phyloP scores from a whole-genome alignment of 2,888 invertebrate species.

The Sminthurides aquaticus region DNA sequence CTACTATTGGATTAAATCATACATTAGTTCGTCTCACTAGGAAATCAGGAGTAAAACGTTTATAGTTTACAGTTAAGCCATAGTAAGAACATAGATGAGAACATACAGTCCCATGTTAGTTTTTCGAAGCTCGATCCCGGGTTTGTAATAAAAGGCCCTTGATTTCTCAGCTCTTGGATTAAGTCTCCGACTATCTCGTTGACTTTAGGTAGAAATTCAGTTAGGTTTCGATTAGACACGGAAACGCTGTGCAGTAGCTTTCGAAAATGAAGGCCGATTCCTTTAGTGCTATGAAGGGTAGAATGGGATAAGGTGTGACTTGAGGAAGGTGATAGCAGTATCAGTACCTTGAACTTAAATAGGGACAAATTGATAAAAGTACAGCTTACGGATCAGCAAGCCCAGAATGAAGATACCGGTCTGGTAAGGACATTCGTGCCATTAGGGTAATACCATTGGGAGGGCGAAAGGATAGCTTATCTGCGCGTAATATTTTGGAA shows the following conservation, averaged over 20 bases:
- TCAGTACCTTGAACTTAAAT: no score
- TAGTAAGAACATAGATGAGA: background rate
- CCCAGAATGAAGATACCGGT: constrained; percentile 31
- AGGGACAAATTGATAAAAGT: background rate
- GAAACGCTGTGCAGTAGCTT: background rate
- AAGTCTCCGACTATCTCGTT: background rate
- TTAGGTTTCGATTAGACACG: background rate
- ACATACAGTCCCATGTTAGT: constrained; percentile 44
- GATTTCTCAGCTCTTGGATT: background rate
- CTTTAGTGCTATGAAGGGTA: background rate
- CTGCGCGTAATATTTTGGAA: constrained; percentile 62
- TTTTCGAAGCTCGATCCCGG: background rate
- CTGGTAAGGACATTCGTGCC: constrained; percentile 52
- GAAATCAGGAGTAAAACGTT: background rate
- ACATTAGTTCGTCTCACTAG: no score
- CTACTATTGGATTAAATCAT: constrained; percentile 53
- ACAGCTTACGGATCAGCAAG: background rate
- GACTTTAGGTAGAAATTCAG: background rate
- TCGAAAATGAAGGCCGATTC: background rate
- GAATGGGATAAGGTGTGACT: no score
- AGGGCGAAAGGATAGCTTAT: constrained; percentile 69
- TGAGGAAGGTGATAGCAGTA: no score
- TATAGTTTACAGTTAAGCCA: background rate
- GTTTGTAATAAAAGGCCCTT: background rate
- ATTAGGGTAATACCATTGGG: constrained; percentile 67